Conservation (phyloP, 2,113 vertebrate genomes). For the Oreochromis niloticus region DNA sequence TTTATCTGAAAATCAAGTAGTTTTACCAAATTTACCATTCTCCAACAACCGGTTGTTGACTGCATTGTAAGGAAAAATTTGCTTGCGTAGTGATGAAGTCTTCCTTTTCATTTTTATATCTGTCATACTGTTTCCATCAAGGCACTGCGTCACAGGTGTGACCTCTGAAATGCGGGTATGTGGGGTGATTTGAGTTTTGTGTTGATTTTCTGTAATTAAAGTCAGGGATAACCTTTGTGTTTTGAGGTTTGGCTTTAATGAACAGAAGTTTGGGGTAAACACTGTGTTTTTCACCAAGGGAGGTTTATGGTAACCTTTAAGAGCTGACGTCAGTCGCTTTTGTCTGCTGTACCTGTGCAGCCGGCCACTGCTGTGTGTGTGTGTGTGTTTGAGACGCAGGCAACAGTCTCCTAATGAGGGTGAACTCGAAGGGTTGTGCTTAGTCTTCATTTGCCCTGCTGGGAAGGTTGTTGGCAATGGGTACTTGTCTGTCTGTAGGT, state of each 20-base stretch:
- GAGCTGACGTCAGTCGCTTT: conserved; percentile 21
- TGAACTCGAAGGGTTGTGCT: conserved; percentile 11
- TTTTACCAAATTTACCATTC: not conserved
- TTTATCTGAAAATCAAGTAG: not conserved
- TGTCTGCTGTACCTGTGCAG: not conserved
- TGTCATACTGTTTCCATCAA: not conserved
- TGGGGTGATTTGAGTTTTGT: not conserved
- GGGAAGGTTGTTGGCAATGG: not conserved
- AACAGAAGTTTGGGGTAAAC: conserved; percentile 36
- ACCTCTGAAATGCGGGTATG: not conserved
- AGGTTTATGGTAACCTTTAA: conserved; percentile 27
- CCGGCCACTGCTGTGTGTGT: not conserved
- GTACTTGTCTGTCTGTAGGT: not conserved
- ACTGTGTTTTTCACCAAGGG: not conserved
- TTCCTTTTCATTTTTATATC: not conserved
- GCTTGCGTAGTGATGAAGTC: not conserved
- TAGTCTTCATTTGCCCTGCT: not conserved
- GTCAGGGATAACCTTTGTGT: conserved; percentile 7
- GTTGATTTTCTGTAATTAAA: not conserved
- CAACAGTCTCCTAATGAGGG: conserved; percentile 18
- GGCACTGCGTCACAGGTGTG: not conserved
- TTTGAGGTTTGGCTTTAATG: conserved; percentile 18
- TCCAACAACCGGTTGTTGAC: not conserved
- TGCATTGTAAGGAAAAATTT: not conserved
- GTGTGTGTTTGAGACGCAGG: not conserved